Evolutionary conservation across 2,888 invertebrate genomes (phyloP).

Genomic region (Cephonodes hylas): DNA sequence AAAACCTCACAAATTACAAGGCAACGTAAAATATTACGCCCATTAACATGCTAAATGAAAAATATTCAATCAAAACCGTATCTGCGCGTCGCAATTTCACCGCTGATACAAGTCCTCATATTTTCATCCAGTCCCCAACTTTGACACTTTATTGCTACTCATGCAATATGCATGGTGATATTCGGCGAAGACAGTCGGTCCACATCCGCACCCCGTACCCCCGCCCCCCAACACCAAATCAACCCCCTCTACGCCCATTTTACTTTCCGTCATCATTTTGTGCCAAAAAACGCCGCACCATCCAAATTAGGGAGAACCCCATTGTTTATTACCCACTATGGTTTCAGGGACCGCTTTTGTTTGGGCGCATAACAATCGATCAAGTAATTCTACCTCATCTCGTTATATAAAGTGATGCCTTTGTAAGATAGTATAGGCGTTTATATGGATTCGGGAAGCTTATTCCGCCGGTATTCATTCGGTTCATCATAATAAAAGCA

Average conservation of each 20-base stretch:
- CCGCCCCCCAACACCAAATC: conserved; percentile 35
- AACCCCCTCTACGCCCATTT: not conserved
- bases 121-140: conserved; percentile 34
- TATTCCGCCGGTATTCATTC: conserved; percentile 19
- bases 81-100: not conserved
- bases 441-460: conserved; percentile 14
- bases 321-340: conserved; percentile 2
- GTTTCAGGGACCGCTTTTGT: not conserved
- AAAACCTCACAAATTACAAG: no score
- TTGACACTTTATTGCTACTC: conserved; percentile 67
- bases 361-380: conserved; percentile 11
- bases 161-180: conserved; percentile 74
- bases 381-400: conserved; percentile 11
- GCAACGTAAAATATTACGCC: no score
- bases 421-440: conserved; percentile 9
- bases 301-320: not conserved
- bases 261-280: conserved; percentile 36
- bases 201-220: conserved; percentile 30
- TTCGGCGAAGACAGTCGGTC: conserved; percentile 43
- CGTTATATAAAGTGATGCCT: conserved; percentile 9
- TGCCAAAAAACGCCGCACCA: not conserved
- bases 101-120: conserved; percentile 32
- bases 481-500: conserved; percentile 27
- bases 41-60: not conserved
- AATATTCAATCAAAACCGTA: not conserved